Percentiles rank a stretch among this genome's conserved stretches.
Conservation (phyloP, 2,888 invertebrate genomes). For the Malachius bipustulatus region DNA sequence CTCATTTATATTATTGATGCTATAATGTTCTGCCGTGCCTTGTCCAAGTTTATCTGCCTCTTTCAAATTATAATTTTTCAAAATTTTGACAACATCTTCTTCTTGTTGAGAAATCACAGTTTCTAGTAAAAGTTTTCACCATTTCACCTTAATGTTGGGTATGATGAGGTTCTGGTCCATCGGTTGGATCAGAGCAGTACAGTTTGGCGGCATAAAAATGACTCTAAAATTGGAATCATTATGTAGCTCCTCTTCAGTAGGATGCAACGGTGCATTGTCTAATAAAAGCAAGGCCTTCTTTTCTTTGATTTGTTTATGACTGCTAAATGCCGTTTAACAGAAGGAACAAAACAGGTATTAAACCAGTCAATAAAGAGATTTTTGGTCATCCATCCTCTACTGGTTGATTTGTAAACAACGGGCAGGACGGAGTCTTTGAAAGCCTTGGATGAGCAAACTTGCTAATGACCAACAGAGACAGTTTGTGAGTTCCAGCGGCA, state of each 20-base stretch:
- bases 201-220: slow-evolving; percentile 9
- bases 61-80: slow-evolving; percentile 10
- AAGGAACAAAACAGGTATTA: slow-evolving; percentile 14
- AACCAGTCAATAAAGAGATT: too few species aligned
- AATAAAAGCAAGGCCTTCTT: too few species aligned
- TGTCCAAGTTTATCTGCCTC: slow-evolving; percentile 6
- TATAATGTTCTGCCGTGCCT: slow-evolving; percentile 4
- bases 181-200: slow-evolving; percentile 8
- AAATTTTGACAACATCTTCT: slow-evolving; percentile 6
- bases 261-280: slow-evolving; percentile 9
- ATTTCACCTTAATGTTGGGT: slow-evolving; percentile 8
- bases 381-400: too few species aligned
- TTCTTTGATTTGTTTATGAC: slow-evolving; percentile 1
- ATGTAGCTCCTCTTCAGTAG: slow-evolving; percentile 8
- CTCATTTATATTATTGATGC: too few species aligned
- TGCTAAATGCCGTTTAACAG: slow-evolving; percentile 10
- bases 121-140: slow-evolving; percentile 7
- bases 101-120: slow-evolving; percentile 4
- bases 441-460: too few species aligned
- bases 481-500: too few species aligned
- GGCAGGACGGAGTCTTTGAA: too few species aligned
- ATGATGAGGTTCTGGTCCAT: slow-evolving; percentile 12
- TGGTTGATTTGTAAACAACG: too few species aligned
- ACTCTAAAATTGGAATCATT: slow-evolving; percentile 6
- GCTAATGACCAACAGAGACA: too few species aligned